A percentile compares a stretch with the other conserved stretches of the same genome.
Evolutionary conservation across 30 jellyfish, hydroid and myxozoan species (phyloP).

Genomic region (Pelagia noctiluca): DNA sequence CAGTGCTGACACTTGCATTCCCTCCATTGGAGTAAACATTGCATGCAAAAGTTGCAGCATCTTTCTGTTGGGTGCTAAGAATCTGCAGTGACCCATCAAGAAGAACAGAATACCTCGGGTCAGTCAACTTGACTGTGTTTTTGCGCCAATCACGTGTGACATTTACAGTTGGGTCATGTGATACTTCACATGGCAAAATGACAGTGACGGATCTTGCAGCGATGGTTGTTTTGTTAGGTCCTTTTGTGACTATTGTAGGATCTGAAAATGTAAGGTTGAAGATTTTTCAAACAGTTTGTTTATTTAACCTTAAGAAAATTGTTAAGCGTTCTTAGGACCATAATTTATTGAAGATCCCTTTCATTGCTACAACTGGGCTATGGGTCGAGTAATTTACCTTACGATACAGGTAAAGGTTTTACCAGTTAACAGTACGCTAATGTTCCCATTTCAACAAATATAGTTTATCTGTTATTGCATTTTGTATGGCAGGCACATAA

Average conservation of each 20-base stretch:
- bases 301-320: no score
- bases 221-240: slow-evolving; percentile 66
- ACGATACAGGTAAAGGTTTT: no score
- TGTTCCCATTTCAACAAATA: no score
- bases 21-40: slow-evolving; percentile 86
- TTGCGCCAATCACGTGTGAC: slow-evolving; percentile 87
- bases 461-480: no score
- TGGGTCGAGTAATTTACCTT: no score
- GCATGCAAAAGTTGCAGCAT: slow-evolving; percentile 83
- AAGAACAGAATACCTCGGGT: slow-evolving; percentile 72
- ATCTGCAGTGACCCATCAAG: slow-evolving; percentile 80
- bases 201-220: slow-evolving; percentile 73
- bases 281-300: no score
- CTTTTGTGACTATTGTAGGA: slow-evolving; percentile 66
- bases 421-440: no score
- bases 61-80: slow-evolving; percentile 67
- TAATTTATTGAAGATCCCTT: no score
- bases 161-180: slow-evolving; percentile 79
- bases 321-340: no score
- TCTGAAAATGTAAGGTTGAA: slow-evolving; percentile 32
- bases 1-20: slow-evolving; percentile 72
- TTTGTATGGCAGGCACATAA: no score
- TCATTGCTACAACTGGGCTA: no score
- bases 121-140: slow-evolving; percentile 40
- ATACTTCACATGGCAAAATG: slow-evolving; percentile 77